Evolutionary conservation across 2,888 invertebrate genomes (phyloP).

Genomic region (Eledone cirrhosa): DNA sequence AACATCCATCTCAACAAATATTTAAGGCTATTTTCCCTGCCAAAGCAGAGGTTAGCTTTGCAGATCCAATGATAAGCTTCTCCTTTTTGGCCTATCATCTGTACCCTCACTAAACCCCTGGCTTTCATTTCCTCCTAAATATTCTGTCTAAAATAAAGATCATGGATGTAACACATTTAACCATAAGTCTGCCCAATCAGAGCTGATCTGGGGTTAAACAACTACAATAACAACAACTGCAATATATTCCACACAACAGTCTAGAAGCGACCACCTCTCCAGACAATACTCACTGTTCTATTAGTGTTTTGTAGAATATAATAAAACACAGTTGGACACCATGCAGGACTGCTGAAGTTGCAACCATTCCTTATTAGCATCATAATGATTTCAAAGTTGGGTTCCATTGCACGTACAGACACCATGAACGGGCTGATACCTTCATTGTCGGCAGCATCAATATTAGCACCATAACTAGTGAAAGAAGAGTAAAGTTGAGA

Average conservation of each 20-base stretch:
- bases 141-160: neutral
- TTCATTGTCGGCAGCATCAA: neutral
- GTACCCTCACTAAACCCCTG: no score
- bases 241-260: no score
- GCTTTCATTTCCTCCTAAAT: no score
- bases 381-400: neutral
- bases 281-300: neutral
- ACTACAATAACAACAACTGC: no score
- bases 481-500: neutral
- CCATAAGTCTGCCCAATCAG: neutral
- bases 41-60: no score
- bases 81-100: no score
- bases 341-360: neutral
- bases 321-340: neutral
- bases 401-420: constrained; percentile 19
- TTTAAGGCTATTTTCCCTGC: no score
- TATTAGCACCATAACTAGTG: constrained; percentile 13
- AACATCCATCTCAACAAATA: no score
- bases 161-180: neutral
- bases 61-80: no score
- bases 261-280: neutral
- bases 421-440: constrained; percentile 21
- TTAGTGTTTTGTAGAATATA: constrained; percentile 16
- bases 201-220: no score
- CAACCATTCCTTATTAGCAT: constrained; percentile 9